phyloP scores from a whole-genome alignment of 1,140 invertebrate species.

The Drosophila athabasca region DNA sequence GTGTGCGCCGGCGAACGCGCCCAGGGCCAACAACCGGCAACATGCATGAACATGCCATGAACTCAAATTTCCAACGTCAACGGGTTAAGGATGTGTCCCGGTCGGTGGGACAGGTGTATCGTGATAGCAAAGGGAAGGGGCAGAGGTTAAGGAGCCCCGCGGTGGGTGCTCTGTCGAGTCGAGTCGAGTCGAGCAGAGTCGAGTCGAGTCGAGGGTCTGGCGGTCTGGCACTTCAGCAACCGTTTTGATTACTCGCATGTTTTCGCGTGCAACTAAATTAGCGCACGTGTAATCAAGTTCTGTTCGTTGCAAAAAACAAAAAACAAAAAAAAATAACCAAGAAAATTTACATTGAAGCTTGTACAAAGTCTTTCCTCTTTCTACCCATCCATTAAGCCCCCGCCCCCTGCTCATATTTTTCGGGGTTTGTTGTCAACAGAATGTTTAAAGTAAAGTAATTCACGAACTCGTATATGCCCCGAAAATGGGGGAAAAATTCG shows the following conservation, averaged over 20 bases:
- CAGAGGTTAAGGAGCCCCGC: conserved; percentile 3
- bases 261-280: conserved; percentile 82
- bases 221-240: conserved; percentile 65
- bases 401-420: conserved; percentile 21
- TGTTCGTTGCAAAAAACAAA: conserved; percentile 44
- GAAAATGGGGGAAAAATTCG: conserved; percentile 11
- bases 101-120: conserved; percentile 3
- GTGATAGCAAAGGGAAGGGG: neutral
- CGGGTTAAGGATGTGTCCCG: conserved; percentile 64
- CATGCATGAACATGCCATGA: conserved; percentile 69
- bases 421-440: conserved; percentile 14
- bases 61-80: conserved; percentile 75
- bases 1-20: conserved; percentile 56
- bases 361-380: neutral
- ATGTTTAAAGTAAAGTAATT: conserved; percentile 40
- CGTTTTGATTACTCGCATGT: conserved; percentile 80
- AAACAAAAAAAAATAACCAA: conserved; percentile 29
- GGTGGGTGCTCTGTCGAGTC: conserved; percentile 23
- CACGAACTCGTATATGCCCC: neutral
- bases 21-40: conserved; percentile 67
- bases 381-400: conserved; percentile 19
- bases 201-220: conserved; percentile 31
- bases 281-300: conserved; percentile 79
- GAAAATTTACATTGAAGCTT: conserved; percentile 48
- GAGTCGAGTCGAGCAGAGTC: conserved; percentile 1